Evolutionary conservation across 1,140 invertebrate species (phyloP).

Genomic region (Odontomachus brunneus): DNA sequence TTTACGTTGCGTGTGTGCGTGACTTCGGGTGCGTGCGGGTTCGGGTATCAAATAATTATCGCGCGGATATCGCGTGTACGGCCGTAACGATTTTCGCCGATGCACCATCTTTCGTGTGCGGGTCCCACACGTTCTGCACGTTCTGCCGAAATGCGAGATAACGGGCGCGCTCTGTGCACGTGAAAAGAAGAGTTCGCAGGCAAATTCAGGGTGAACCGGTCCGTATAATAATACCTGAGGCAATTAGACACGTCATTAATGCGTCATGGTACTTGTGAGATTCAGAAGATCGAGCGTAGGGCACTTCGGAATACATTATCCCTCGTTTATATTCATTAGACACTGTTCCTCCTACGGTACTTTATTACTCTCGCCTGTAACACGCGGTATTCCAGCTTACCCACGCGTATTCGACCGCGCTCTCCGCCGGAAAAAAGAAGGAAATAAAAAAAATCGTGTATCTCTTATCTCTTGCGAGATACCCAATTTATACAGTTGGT

Average conservation of each 20-base stretch:
- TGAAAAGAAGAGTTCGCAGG: not conserved
- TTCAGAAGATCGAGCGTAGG: not conserved
- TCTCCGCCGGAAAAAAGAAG: no score
- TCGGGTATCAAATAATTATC: no score
- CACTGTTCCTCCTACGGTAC: not conserved
- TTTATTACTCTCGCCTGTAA: conserved; percentile 5
- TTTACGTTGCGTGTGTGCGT: not conserved
- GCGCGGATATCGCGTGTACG: no score
- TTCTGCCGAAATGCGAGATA: no score
- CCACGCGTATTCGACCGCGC: not conserved
- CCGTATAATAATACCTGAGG: not conserved
- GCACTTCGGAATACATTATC: conserved; percentile 13
- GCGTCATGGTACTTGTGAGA: not conserved
- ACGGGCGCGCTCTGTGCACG: no score
- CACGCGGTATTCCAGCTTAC: not conserved
- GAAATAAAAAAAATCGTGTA: conserved; percentile 2
- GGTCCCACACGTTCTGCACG: no score
- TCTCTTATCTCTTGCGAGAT: not conserved
- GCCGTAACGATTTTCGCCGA: no score
- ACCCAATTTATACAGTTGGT: conserved; percentile 7
- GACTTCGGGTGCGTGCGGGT: no score
- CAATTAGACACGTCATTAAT: conserved; percentile 7
- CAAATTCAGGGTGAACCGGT: not conserved
- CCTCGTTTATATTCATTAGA: conserved; percentile 11
- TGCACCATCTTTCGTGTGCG: no score